phyloP scores from a whole-genome alignment of 2,113 vertebrate genomes.

The Montifringilla adamsi region DNA sequence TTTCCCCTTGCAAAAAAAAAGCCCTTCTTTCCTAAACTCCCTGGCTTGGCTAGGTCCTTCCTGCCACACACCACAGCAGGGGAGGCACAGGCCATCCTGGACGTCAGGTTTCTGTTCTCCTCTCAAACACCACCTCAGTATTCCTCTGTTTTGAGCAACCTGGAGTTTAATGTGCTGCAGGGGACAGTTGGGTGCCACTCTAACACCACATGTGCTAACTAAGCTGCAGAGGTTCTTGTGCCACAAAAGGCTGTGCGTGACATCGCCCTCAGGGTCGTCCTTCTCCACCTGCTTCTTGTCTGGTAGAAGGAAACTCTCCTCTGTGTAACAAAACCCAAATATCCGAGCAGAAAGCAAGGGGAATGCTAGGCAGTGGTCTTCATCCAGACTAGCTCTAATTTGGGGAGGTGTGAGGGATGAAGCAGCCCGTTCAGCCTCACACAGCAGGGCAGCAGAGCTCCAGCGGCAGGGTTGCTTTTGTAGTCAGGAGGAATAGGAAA shows the following conservation, averaged over 20 bases:
- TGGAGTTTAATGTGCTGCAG: not conserved
- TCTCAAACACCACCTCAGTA: not conserved
- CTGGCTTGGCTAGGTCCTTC: not conserved
- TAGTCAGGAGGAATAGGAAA: conserved; percentile 17
- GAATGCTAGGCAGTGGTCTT: not conserved
- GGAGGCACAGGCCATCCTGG: not conserved
- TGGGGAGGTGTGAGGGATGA: not conserved
- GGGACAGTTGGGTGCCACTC: not conserved
- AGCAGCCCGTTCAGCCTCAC: not conserved
- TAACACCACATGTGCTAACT: not conserved
- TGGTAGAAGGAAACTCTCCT: not conserved
- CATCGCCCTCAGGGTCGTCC: fast-evolving
- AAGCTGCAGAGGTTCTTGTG: not conserved
- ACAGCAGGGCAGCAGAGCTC: not conserved
- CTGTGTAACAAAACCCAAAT: not conserved
- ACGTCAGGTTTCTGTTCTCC: not conserved
- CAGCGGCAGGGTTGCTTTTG: not conserved
- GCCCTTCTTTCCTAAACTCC: not conserved
- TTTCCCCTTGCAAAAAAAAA: not conserved
- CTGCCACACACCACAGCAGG: not conserved
- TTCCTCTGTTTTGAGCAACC: not conserved
- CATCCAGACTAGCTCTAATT: not conserved
- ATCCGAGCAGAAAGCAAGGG: not conserved
- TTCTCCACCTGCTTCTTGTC: not conserved
- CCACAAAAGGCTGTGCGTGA: not conserved